Conservation (phyloP, 2,888 invertebrate genomes). For the Orgyia antiqua region DNA sequence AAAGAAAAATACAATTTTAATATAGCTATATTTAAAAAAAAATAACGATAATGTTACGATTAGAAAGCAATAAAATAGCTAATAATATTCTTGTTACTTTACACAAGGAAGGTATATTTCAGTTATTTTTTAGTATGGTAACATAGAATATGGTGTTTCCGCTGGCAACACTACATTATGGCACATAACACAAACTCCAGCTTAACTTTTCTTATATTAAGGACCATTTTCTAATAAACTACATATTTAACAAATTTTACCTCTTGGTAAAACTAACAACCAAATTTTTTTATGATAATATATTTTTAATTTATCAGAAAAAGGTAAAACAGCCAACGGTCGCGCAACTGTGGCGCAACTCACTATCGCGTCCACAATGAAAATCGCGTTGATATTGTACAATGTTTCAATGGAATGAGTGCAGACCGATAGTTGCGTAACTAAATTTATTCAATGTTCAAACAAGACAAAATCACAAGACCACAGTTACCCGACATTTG, state of each 20-base stretch:
- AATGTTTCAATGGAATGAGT: conserved; percentile 28
- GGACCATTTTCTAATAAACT: conserved; percentile 52
- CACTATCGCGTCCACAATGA: conserved; percentile 17
- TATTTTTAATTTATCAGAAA: neutral
- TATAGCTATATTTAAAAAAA: conserved; percentile 61
- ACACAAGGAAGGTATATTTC: conserved; percentile 57
- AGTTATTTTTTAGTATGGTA: conserved; percentile 59
- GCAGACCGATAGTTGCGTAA: conserved; percentile 13
- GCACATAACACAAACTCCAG: conserved; percentile 64
- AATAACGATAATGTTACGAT: conserved; percentile 55
- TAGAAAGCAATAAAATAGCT: conserved; percentile 66
- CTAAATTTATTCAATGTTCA: neutral
- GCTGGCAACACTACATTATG: conserved; percentile 71
- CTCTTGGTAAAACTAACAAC: conserved; percentile 12
- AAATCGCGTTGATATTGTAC: conserved; percentile 23
- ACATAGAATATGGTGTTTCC: conserved; percentile 70
- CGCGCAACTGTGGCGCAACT: conserved; percentile 13
- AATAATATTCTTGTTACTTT: conserved; percentile 54
- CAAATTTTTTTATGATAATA: no score
- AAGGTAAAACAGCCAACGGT: conserved; percentile 6
- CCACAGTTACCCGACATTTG: conserved; percentile 14
- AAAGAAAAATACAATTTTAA: conserved; percentile 39
- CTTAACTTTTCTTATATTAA: conserved; percentile 67
- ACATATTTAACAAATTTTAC: conserved; percentile 29
- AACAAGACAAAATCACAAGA: no score